Conservation (phyloP, 2,113 vertebrate genomes). For the Thalassarche chlororhynchos region DNA sequence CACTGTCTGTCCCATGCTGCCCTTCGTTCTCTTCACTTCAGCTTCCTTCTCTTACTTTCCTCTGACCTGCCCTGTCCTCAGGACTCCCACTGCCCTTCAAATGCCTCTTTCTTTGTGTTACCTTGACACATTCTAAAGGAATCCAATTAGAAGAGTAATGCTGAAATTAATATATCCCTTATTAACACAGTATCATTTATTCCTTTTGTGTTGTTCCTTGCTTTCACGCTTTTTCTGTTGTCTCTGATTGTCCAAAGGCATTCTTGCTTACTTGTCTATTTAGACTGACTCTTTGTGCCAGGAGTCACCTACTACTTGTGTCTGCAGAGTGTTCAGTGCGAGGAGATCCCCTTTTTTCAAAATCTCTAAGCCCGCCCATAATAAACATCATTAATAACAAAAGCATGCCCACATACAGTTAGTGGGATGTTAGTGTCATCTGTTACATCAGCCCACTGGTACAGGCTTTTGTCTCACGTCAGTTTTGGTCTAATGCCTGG, state of each 20-base stretch:
- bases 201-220: not conserved
- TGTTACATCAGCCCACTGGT: not conserved
- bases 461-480: not conserved
- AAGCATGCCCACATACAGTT: not conserved
- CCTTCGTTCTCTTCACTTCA: not conserved
- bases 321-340: not conserved
- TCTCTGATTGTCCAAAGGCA: not conserved
- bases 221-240: not conserved
- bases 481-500: not conserved
- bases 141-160: not conserved
- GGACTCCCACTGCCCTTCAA: not conserved
- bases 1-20: not conserved
- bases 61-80: not conserved
- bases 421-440: not conserved
- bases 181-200: not conserved
- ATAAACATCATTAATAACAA: not conserved
- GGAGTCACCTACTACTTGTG: not conserved
- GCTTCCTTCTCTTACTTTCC: not conserved
- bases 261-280: not conserved
- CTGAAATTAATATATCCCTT: not conserved
- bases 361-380: not conserved
- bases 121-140: not conserved
- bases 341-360: not conserved
- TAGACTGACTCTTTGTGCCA: not conserved
- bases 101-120: not conserved